These are phyloP conservation scores for Pseudachorutes palmiensis DNA, from an alignment of 1,140 invertebrate genomes.

Conservation along the genomic window DNA sequence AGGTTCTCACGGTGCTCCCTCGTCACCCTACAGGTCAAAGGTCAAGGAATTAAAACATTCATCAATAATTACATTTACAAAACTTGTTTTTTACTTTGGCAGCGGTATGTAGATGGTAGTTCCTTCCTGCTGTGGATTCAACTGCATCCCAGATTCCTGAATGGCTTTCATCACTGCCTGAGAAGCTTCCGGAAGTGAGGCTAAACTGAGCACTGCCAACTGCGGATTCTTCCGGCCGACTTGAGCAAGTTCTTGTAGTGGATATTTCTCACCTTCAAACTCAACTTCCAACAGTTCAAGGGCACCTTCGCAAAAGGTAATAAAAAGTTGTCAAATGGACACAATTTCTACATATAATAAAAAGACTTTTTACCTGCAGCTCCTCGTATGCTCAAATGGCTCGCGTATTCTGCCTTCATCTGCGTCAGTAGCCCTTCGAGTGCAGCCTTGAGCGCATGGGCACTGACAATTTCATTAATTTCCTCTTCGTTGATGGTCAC, in stretches of 20 bases:
- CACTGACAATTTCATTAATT: conserved; percentile 60
- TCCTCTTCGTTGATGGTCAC: conserved; percentile 55
- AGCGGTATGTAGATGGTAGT: conserved; percentile 77
- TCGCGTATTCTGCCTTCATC: conserved; percentile 68
- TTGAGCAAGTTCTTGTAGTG: conserved; percentile 80
- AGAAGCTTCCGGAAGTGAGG: conserved; percentile 72
- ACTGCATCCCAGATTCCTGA: conserved; percentile 70
- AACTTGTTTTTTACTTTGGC: conserved; percentile 67
- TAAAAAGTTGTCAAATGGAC: not conserved
- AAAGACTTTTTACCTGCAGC: conserved; percentile 39
- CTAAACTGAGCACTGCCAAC: conserved; percentile 70
- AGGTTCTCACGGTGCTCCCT: conserved; percentile 81
- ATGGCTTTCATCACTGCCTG: conserved; percentile 67
- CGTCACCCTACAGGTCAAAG: conserved; percentile 57
- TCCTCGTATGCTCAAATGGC: conserved; percentile 54
- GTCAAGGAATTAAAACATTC: not conserved
- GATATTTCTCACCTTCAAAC: conserved; percentile 71
- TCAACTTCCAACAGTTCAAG: conserved; percentile 67
- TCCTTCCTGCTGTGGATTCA: conserved; percentile 91
- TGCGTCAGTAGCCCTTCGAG: conserved; percentile 57
- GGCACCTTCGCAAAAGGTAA: conserved; percentile 20
- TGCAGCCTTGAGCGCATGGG: conserved; percentile 57
- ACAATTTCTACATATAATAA: not conserved
- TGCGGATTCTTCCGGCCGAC: conserved; percentile 78
- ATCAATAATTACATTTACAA: conserved; percentile 1